Percentiles rank a stretch among this genome's conserved stretches.
Conservation (phyloP, 2,797 vertebrate genomes). For the Scyliorhinus canicula region DNA sequence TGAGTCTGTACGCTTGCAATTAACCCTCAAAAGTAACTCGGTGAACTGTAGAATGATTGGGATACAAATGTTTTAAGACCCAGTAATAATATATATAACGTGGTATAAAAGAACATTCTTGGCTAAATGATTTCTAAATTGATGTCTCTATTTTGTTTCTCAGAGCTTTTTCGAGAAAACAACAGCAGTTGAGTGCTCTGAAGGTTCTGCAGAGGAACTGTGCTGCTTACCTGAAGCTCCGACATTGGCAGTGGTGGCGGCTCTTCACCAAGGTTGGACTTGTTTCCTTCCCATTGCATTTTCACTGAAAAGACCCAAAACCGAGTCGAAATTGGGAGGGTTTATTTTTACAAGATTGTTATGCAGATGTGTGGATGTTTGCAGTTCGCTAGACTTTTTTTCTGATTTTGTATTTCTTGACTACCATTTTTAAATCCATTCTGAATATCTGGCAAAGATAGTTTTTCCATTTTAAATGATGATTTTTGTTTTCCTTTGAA, state of each 20-base stretch:
- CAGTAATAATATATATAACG: background rate
- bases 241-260: slow-evolving; percentile 99
- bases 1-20: too few species aligned
- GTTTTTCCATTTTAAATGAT: background rate
- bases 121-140: background rate
- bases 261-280: slow-evolving; percentile 88
- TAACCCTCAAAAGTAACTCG: too few species aligned
- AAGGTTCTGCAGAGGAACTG: slow-evolving; percentile 96
- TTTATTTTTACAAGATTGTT: background rate
- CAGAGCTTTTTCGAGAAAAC: slow-evolving; percentile 93
- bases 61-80: background rate
- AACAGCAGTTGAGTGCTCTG: slow-evolving; percentile 89
- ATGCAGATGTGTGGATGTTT: background rate
- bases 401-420: background rate
- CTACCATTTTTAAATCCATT: background rate
- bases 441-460: background rate
- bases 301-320: background rate
- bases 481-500: background rate
- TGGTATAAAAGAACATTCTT: background rate
- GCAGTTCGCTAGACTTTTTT: background rate
- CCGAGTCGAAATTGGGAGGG: background rate
- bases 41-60: too few species aligned
- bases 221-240: slow-evolving; percentile 86
- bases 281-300: background rate
- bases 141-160: slow-evolving; percentile 10